Base-by-base conservation (phyloP, 2,888 invertebrate genomes). In the Rhamphomyia laevipes region DNA sequence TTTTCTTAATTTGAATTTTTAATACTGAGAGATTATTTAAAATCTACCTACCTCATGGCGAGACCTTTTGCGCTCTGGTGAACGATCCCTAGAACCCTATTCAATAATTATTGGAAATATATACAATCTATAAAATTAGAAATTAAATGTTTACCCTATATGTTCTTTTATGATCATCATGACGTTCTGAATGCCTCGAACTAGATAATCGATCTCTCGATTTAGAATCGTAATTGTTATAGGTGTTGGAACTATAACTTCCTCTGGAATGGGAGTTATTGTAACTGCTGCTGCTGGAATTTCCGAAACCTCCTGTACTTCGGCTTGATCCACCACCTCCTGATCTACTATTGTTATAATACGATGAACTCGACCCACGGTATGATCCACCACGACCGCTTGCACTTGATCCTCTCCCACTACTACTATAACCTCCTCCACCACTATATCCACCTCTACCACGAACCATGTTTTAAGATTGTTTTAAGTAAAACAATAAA, bases 21-120 rank as follows among this genome's bases (percentile, higher is more conserved):
- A 27, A 27, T 7, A 27, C 23, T 27, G 4, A 43, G 13, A 21
- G 43, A 6, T 21, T 17, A 27, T 17, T 47, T 44, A 48, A 21
- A 10, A 12, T 9, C 15, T 31, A n/a, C 68, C 68, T 67, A 68
- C 68, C 60, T 70, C 70, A 61, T 61, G 60, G 11, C 70, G 66
- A 13, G 66, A 63, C 35, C 70, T 63, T 51, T 70, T 70, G 15
- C 66, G 61, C 30, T 68, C 69, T 53, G 64, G 63, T 12, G 56
- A 61, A 12, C 70, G 66, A 57, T 69, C 70, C 11, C 70, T 63
- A 3, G 69, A 67, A 6, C 61, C 50, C 27, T 58, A 47, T 66
- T 68, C 65, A 65, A 21, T 51, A 55, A 45, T 10, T n/a, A 43
- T 45, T 12, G 18, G 11, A 17, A 18, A 40, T 13, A 40, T 15